These are phyloP conservation scores for Drosophila oshimai DNA, from an alignment of 1,140 invertebrate genomes.

Conservation along the genomic window DNA sequence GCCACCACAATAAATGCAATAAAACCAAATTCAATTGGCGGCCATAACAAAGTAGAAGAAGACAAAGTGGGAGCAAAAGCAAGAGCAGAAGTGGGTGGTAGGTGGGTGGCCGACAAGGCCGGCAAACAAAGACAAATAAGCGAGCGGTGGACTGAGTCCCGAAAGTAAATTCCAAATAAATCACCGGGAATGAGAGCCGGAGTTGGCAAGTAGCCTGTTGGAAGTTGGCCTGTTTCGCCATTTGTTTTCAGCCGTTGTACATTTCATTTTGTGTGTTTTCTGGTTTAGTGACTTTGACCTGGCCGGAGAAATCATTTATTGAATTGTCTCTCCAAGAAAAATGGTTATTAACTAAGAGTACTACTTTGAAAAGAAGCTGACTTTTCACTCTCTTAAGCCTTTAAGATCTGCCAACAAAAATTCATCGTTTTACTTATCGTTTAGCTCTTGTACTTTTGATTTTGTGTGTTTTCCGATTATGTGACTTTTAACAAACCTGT, in stretches of 20 bases:
- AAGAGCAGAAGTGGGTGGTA: not conserved
- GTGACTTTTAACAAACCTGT: not conserved
- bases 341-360: conserved; percentile 27
- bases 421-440: not conserved
- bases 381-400: not conserved
- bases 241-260: conserved; percentile 42
- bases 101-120: conserved; percentile 9
- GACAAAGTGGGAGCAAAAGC: conserved; percentile 25
- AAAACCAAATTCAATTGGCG: conserved; percentile 76
- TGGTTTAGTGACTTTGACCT: conserved; percentile 43
- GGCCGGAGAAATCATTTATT: conserved; percentile 40
- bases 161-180: conserved; percentile 66
- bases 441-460: conserved; percentile 1
- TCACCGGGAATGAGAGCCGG: conserved; percentile 59
- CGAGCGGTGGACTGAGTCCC: conserved; percentile 33
- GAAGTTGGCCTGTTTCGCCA: conserved; percentile 27
- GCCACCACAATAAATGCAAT: conserved; percentile 70
- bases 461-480: not conserved
- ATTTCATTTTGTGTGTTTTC: conserved; percentile 48
- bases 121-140: conserved; percentile 72
- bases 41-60: conserved; percentile 51
- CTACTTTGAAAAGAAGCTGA: not conserved
- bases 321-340: conserved; percentile 41
- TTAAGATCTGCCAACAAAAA: not conserved
- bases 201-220: conserved; percentile 23